A percentile compares a stretch with the other conserved stretches of the same genome.
These are phyloP conservation scores for Gobiocypris rarus DNA, from an alignment of 2,113 vertebrate species.

Conservation along the genomic window DNA sequence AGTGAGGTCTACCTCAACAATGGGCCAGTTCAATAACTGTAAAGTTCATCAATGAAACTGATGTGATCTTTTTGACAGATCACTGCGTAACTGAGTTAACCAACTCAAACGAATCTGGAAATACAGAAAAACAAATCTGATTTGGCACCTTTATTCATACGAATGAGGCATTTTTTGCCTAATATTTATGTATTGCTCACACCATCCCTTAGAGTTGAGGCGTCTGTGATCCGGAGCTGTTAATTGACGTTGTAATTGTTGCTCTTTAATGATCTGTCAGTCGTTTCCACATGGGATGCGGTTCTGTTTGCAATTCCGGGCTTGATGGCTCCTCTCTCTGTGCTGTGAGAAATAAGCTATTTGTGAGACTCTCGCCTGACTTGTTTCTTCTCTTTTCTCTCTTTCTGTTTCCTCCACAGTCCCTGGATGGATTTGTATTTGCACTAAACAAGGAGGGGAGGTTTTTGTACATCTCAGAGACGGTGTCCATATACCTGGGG, in stretches of 20 bases:
- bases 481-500: slow-evolving; percentile 99
- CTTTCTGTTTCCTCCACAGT: slow-evolving; percentile 75
- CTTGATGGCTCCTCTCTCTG: slow-evolving; percentile 11
- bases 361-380: slow-evolving; percentile 42
- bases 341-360: slow-evolving; percentile 42
- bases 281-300: slow-evolving; percentile 28
- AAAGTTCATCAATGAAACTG: no score
- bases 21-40: no score
- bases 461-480: slow-evolving; percentile 99
- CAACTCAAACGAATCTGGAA: no score
- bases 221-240: slow-evolving; percentile 30
- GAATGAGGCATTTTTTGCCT: neutral
- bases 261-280: slow-evolving; percentile 35
- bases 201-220: slow-evolving; percentile 14
- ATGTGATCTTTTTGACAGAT: no score
- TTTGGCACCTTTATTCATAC: neutral
- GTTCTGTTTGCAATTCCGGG: slow-evolving; percentile 20
- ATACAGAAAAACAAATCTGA: neutral
- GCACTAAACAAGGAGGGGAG: slow-evolving; percentile 99
- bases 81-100: neutral
- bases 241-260: slow-evolving; percentile 40
- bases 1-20: no score
- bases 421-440: slow-evolving; percentile 99
- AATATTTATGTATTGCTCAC: neutral
- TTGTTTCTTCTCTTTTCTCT: slow-evolving; percentile 17